Evolutionary conservation across 2,797 vertebrate species (phyloP).

Genomic region (Ibycter americanus): DNA sequence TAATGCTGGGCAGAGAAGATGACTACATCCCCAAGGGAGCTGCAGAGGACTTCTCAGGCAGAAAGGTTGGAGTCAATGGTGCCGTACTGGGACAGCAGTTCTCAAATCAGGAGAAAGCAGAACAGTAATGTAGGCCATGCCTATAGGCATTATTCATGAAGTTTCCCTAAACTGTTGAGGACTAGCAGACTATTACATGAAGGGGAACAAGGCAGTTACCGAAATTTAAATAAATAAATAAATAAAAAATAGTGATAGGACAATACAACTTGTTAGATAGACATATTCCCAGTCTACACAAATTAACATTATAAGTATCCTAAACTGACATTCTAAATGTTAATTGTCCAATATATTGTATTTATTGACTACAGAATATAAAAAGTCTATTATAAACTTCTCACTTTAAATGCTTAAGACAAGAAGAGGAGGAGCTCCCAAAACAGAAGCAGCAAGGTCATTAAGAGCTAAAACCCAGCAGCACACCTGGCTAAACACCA

Average conservation of each 20-base stretch:
- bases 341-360: not conserved
- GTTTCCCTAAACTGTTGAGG: not conserved
- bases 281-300: not conserved
- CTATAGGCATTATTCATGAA: not conserved
- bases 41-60: not conserved
- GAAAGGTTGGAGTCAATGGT: not conserved
- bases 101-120: not conserved
- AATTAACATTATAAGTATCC: not conserved
- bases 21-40: accelerated
- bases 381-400: not conserved
- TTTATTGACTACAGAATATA: not conserved
- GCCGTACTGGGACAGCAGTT: not conserved
- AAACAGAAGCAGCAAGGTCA: not conserved
- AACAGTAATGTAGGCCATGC: not conserved
- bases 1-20: not conserved
- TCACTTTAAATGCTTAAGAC: not conserved
- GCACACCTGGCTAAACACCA: not conserved
- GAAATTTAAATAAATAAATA: not conserved
- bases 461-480: not conserved
- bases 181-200: not conserved
- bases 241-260: not conserved
- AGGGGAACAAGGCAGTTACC: not conserved
- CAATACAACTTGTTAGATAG: not conserved
- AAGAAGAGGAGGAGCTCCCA: not conserved
- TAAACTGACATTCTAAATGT: not conserved